These are phyloP conservation scores for Chromobotia macracanthus DNA, from an alignment of 2,797 vertebrate genomes.

Conservation along the genomic window DNA sequence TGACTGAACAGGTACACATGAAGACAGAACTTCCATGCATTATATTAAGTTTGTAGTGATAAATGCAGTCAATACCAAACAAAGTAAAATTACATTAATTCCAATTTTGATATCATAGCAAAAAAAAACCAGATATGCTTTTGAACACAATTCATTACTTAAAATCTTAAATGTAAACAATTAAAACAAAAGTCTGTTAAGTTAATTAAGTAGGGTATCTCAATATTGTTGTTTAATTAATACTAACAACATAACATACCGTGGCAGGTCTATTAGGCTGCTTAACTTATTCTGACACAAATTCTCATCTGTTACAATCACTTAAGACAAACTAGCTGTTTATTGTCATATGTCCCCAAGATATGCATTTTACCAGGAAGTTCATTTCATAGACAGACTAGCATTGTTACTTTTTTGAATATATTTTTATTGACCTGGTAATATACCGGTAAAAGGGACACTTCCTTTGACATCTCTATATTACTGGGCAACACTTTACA, in stretches of 20 bases:
- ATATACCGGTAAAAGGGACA: too few species aligned
- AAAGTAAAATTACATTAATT: background rate
- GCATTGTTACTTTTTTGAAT: too few species aligned
- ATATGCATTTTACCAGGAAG: too few species aligned
- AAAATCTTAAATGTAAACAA: too few species aligned
- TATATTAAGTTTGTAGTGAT: background rate
- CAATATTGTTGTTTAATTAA: background rate
- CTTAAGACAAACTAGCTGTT: too few species aligned
- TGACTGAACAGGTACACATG: constrained; percentile 12
- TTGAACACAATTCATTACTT: constrained; percentile 25
- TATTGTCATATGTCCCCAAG: too few species aligned
- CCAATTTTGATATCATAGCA: constrained; percentile 8
- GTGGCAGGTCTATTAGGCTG: background rate
- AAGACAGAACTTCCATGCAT: background rate
- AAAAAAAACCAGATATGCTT: constrained; percentile 9
- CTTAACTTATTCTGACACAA: too few species aligned
- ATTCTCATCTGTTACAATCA: too few species aligned
- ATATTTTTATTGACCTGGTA: too few species aligned
- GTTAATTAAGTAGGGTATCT: background rate
- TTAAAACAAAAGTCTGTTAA: background rate
- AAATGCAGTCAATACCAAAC: background rate
- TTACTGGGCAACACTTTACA: too few species aligned
- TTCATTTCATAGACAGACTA: too few species aligned
- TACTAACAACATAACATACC: background rate
- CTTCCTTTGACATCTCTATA: too few species aligned